phyloP scores from a whole-genome alignment of 2,113 vertebrate species.

The Actenoides lindsayi region DNA sequence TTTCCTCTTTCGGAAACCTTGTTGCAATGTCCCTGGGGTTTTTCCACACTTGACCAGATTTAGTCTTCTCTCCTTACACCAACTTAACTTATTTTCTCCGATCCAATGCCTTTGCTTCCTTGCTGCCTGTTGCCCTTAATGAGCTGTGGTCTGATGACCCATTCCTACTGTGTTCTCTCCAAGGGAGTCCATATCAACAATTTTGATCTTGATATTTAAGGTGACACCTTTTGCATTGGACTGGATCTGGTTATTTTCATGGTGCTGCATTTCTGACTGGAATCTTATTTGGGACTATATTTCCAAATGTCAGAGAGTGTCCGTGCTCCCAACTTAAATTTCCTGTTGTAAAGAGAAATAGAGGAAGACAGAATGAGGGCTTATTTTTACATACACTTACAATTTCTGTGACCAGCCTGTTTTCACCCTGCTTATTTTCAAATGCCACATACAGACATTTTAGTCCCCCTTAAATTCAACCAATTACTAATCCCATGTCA shows the following conservation, averaged over 20 bases:
- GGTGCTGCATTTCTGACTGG: not conserved
- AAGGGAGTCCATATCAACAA: not conserved
- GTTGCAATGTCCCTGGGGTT: not conserved
- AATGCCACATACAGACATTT: not conserved
- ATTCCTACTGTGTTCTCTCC: not conserved
- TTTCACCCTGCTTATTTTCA: conserved; percentile 2
- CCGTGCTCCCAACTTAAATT: not conserved
- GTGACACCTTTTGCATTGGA: conserved; percentile 9
- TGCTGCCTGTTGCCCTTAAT: not conserved
- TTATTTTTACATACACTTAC: not conserved
- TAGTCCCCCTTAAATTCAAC: not conserved
- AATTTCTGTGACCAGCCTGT: not conserved
- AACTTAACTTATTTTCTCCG: not conserved
- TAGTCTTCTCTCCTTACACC: not conserved
- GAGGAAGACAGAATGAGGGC: conserved; percentile 18
- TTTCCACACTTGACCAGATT: not conserved
- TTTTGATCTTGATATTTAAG: conserved; percentile 29
- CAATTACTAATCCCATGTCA: not conserved
- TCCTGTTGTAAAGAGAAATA: not conserved
- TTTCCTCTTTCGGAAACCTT: not conserved
- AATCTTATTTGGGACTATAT: not conserved
- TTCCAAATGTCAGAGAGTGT: conserved; percentile 15
- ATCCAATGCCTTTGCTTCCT: not conserved
- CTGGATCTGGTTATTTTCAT: conserved; percentile 13
- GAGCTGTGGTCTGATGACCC: not conserved